Conservation (phyloP, 2,113 vertebrate species). For the Cacatua alba region DNA sequence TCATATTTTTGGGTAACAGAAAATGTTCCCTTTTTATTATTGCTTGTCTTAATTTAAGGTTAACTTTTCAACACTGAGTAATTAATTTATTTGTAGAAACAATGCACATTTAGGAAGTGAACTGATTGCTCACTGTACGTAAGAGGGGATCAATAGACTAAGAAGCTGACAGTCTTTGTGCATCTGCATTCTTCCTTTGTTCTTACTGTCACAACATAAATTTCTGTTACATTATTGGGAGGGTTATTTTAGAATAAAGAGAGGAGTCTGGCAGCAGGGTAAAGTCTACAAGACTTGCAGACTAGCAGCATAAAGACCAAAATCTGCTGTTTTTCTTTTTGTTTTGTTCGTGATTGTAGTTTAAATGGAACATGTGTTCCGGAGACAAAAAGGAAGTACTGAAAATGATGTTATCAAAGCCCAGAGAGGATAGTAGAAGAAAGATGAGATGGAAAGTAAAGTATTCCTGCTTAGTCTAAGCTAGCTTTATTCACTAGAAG, state of each 20-base stretch:
- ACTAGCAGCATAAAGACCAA: neutral
- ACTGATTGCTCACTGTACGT: rapidly evolving
- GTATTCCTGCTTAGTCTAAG: neutral
- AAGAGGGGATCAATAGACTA: neutral
- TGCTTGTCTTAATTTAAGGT: neutral
- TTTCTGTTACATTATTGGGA: neutral
- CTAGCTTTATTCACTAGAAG: neutral
- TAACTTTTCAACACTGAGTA: neutral
- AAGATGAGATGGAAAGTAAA: neutral
- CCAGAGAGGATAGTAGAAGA: neutral
- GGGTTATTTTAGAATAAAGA: neutral
- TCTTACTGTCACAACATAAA: neutral
- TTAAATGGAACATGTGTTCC: neutral
- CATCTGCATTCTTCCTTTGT: neutral
- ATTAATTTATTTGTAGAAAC: neutral
- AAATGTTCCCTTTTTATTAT: neutral
- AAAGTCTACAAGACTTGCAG: neutral
- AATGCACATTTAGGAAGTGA: neutral
- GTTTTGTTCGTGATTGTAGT: neutral
- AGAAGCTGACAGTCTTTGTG: neutral
- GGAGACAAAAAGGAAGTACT: neutral
- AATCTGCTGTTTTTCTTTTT: neutral
- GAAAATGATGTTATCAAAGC: neutral
- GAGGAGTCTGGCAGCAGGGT: neutral
- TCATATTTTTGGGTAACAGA: neutral